phyloP scores from a whole-genome alignment of 2,113 vertebrate species.

The Tinamus guttatus region DNA sequence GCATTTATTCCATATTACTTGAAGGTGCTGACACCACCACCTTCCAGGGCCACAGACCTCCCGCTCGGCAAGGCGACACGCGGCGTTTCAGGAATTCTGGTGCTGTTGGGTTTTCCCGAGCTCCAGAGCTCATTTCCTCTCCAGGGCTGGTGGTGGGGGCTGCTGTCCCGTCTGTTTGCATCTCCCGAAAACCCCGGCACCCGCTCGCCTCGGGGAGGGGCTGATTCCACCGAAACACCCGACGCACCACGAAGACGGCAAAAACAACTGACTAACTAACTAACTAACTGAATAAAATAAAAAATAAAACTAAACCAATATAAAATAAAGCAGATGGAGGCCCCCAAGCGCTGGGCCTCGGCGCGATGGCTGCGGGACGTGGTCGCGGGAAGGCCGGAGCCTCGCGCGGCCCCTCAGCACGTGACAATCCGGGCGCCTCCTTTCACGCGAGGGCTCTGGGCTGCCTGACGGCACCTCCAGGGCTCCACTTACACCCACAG shows the following conservation, averaged over 20 bases:
- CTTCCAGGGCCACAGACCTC: background rate
- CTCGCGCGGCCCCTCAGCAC: slow-evolving; percentile 91
- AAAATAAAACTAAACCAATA: too few relatives aligned
- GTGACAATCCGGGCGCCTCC: slow-evolving; percentile 97
- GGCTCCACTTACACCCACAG: slow-evolving; percentile 93
- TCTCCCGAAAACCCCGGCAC: background rate
- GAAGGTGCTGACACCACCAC: background rate
- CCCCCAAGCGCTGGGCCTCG: too few relatives aligned
- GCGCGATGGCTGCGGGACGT: too few relatives aligned
- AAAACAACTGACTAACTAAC: too few relatives aligned
- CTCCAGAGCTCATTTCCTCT: background rate
- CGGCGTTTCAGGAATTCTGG: background rate
- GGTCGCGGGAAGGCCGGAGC: too few relatives aligned
- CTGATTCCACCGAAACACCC: background rate
- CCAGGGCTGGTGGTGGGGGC: background rate
- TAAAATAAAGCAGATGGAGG: too few relatives aligned
- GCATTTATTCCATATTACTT: background rate
- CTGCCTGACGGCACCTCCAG: slow-evolving; percentile 92
- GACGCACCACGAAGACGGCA: background rate
- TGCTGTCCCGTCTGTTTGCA: background rate
- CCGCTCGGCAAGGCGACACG: background rate
- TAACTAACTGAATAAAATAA: too few relatives aligned
- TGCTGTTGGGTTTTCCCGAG: background rate
- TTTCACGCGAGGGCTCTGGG: slow-evolving; percentile 84
- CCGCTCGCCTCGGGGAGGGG: background rate